Percentiles rank a stretch among this genome's conserved stretches.
Evolutionary conservation across 2,888 invertebrate genomes (phyloP).

Genomic region (Acanthosepion lycidas): DNA sequence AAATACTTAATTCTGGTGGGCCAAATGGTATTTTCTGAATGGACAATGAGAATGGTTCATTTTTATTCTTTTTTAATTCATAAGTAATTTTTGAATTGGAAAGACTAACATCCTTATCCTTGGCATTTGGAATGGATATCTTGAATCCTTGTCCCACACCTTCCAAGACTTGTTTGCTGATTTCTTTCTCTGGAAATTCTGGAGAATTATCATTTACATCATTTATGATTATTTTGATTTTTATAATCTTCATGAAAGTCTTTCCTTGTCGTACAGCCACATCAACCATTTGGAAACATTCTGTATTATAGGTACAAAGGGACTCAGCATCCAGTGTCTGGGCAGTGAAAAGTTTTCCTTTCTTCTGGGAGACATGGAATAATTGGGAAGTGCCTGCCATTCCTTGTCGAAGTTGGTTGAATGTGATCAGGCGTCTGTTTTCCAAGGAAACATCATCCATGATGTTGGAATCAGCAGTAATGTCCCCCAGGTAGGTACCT

Average conservation of each 20-base stretch:
- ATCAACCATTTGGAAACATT: slow-evolving; percentile 22
- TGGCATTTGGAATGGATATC: not conserved
- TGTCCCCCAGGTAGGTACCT: not conserved
- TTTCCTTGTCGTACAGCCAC: not conserved
- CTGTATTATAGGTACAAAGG: not conserved
- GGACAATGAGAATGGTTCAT: not conserved
- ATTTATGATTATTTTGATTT: not conserved
- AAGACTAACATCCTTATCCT: not conserved
- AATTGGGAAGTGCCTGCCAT: not conserved
- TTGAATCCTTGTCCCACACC: not conserved
- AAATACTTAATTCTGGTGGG: not conserved
- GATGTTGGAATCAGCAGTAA: not conserved
- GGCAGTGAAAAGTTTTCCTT: not conserved
- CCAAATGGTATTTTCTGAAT: not conserved
- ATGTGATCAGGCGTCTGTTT: not conserved
- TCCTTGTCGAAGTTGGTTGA: not conserved
- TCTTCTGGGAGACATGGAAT: slow-evolving; percentile 3
- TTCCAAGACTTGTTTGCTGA: not conserved
- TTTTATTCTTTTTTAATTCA: not conserved
- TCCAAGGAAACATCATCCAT: not conserved
- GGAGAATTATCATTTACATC: not conserved
- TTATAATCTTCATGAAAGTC: not conserved
- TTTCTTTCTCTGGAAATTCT: not conserved
- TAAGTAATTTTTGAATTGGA: not conserved
- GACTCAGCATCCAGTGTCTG: not conserved